Evolutionary conservation across 1,140 invertebrate genomes (phyloP), one percentile per base, ranked within the genome.

Genomic region (Paracyclopina nana): DNA sequence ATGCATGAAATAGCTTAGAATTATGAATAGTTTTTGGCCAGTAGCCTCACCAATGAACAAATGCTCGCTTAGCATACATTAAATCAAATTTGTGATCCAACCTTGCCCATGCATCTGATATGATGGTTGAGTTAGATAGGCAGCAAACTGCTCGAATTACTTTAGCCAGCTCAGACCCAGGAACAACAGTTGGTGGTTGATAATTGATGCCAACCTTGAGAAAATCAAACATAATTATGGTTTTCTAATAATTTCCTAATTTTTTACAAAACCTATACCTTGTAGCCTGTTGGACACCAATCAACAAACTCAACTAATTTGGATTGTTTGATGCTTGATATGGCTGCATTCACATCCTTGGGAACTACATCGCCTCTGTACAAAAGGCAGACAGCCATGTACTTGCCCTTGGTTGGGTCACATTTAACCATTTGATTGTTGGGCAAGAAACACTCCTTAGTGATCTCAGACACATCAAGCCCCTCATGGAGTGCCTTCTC

Each of bases 141-240:
- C 69, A 62, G 54, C 66, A 70, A 4, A 67, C 62, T 27, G 67
- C 66, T 26, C 65, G 50, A 9, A 58, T 59, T 12, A 69, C 67
- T 54, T 65, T 66, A 41, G 70, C 69, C 48, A 71, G 54, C 56
- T 71, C 70, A 25, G 69, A 68, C n/a, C 66, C 67, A 25, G 69
- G 69, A 4, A 72, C 67, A 6, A 68, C 67, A 18, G 68, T 70
- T 22, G 70, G 70, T 40, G 70, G 70, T 53, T 70, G 68, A 57
- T 70, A 65, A 61, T 68, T 65, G 42, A 65, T 64, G 24, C 67
- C 62, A 27, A 68, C 63, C 62, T 66, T 44, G 12, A 44, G 14
- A 9, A 9, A n/a, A 31, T 31, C 9, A 9, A 31, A 31, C 30
- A 31, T 31, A 31, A 9, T 9, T 31, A 31, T 31, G 9, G 14